Base-by-base conservation (phyloP, 2,888 invertebrate genomes). In the Dasysyrphus tricinctus region DNA sequence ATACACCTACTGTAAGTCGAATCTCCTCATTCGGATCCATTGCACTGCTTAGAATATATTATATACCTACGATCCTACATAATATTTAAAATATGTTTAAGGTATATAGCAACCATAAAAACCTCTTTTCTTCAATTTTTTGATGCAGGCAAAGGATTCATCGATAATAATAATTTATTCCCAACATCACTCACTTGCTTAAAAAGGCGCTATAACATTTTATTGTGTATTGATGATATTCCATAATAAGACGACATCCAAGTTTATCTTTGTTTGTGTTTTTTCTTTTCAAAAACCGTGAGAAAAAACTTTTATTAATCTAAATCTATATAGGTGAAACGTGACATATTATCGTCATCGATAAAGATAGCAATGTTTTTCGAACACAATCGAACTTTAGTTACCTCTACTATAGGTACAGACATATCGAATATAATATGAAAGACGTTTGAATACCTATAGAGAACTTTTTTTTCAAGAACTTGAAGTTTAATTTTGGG, bases 181-280 rank as follows among this genome's bases (percentile, higher is more conserved):
- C 11, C 14, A 54, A 24, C 51, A 54, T 14, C 37, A 29, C 19
- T 39, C 54, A 39, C 39, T 7, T n/a, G 14, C n/a, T 24, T 54
- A 69, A 39, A 54, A 54, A 51, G 9, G 5, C 24, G n/a, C 24
- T 51, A 69, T 69, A 69, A 39, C 11, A 69, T 54, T 69, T 69
- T 69, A 69, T 69, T 49, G 37, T 14, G 37, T 69, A 51, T 69
- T 54, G 69, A 69, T 69, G 69, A 69, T 29, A 69, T 69, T 39
- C 34, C 39, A 32, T 24, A 54, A 69, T 51, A 29, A 2, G 61
- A 61, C 8, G 61, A 42, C 37, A 59, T 3, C 37, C 16, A 16
- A 16, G 1, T 7, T 29, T 11, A 37, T 57, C 11, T 16, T 11
- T 37, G 5, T 16, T 37, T 16, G 34, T 5, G 34, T 5, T 16